Conservation (phyloP, 2,113 vertebrate genomes). For the Ptyas mucosa region DNA sequence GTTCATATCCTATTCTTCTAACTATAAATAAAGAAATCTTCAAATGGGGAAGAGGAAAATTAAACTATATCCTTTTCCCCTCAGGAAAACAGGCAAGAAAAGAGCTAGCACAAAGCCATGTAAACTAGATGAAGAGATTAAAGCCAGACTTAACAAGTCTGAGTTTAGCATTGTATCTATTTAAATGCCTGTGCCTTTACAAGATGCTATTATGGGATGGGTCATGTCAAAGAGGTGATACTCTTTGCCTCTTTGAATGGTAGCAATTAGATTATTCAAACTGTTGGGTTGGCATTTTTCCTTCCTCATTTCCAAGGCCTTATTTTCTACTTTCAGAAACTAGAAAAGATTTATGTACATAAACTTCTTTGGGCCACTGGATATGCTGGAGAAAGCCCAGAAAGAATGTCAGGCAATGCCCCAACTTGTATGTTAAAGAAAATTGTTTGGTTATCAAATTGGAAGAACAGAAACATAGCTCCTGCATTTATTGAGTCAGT, state of each 20-base stretch:
- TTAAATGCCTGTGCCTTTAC: background rate
- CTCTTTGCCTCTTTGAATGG: background rate
- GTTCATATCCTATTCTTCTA: background rate
- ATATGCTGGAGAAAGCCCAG: background rate
- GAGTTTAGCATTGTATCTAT: background rate
- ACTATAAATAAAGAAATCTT: background rate
- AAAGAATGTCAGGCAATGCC: background rate
- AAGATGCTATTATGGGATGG: background rate
- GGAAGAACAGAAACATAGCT: background rate
- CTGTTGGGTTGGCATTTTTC: background rate
- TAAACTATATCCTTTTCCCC: background rate
- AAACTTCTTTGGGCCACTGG: background rate
- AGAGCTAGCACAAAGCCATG: background rate
- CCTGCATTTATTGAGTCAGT: background rate
- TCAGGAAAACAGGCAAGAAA: background rate
- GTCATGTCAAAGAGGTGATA: background rate
- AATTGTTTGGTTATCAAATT: background rate
- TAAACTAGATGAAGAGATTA: background rate
- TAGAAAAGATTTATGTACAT: background rate
- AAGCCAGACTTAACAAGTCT: background rate
- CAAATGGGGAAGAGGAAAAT: background rate
- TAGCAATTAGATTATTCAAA: background rate
- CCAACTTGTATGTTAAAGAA: background rate
- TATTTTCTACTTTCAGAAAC: background rate
- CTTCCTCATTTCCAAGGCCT: background rate